Evolutionary conservation across 2,797 vertebrate species (phyloP).

Genomic region (Galaxias olidus): DNA sequence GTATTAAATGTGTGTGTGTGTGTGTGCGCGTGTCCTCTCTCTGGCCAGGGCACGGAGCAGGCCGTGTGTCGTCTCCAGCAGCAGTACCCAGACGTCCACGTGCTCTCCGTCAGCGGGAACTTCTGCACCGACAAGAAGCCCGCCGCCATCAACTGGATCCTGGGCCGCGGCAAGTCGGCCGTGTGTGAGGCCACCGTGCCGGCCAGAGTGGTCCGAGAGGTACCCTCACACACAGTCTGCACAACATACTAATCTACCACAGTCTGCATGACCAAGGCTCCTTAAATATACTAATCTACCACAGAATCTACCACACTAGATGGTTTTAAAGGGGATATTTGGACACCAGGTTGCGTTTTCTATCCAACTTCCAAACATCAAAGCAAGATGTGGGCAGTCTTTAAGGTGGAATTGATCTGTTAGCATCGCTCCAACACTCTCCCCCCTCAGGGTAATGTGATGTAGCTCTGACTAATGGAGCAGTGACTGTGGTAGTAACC

Average conservation of each 20-base stretch:
- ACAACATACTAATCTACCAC: too few relatives aligned
- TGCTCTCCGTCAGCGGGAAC: conserved; percentile 93
- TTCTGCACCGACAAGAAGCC: conserved; percentile 98
- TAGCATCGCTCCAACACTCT: too few relatives aligned
- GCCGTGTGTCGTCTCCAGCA: conserved; percentile 84
- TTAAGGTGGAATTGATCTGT: too few relatives aligned
- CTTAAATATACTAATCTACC: too few relatives aligned
- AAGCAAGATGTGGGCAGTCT: too few relatives aligned
- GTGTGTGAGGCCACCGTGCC: conserved; percentile 90
- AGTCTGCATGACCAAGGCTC: too few relatives aligned
- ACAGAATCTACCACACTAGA: too few relatives aligned
- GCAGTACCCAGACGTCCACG: conserved; percentile 84
- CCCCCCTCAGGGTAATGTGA: too few relatives aligned
- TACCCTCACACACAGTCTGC: conserved; percentile 39
- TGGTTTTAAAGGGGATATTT: too few relatives aligned
- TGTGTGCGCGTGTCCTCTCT: background rate
- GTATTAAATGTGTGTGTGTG: background rate
- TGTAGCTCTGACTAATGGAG: background rate
- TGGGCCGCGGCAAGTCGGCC: conserved; percentile 92
- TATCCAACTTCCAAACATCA: too few relatives aligned
- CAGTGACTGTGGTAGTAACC: background rate
- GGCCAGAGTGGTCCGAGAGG: conserved; percentile 71
- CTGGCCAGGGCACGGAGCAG: conserved; percentile 87
- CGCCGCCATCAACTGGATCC: conserved; percentile 94
- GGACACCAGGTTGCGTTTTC: too few relatives aligned